Evolutionary conservation across 1,140 invertebrate species (phyloP).

Genomic region (Macrobrachium rosenbergii): DNA sequence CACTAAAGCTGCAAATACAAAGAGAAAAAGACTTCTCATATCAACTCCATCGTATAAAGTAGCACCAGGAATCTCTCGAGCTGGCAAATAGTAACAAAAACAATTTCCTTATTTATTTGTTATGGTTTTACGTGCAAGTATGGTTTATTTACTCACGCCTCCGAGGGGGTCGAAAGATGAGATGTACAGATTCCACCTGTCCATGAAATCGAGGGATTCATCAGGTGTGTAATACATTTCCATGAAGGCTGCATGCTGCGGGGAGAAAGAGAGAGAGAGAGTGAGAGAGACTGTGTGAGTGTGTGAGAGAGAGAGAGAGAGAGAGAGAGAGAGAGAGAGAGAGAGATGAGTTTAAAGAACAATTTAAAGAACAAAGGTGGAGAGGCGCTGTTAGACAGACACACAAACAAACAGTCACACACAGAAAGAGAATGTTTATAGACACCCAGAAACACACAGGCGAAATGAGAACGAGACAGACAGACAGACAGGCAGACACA

Average conservation of each 20-base stretch:
- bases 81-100: no score
- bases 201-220: constrained; percentile 50
- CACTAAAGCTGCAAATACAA: no score
- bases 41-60: no score
- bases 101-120: no score
- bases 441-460: not conserved
- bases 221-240: constrained; percentile 66
- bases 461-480: not conserved
- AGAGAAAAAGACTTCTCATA: no score
- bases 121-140: no score
- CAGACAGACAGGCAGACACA: no score
- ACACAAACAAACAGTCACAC: not conserved
- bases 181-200: constrained; percentile 67
- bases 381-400: not conserved
- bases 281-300: not conserved
- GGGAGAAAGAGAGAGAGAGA: not conserved
- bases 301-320: not conserved
- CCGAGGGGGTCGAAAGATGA: constrained; percentile 67
- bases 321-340: not conserved
- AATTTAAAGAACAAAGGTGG: not conserved
- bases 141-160: constrained; percentile 1
- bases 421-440: not conserved
- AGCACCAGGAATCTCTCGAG: no score
- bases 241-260: constrained; percentile 67
- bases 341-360: not conserved